Base-by-base conservation (phyloP, 1,140 invertebrate genomes). In the Papilio dardanus region DNA sequence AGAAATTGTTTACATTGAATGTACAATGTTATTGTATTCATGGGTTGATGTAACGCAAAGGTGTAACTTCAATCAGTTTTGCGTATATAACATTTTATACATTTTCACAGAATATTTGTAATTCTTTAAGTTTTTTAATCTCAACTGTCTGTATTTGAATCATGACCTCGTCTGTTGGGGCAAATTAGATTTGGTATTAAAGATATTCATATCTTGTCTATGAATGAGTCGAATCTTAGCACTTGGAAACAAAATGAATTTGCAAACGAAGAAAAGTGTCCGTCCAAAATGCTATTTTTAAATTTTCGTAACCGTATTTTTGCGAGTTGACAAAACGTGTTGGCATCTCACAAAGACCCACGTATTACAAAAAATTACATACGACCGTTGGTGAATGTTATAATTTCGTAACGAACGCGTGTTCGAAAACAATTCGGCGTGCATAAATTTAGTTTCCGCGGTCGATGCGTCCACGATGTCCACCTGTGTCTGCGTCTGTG, bases 301-400 rank as follows among this genome's bases (percentile, higher is more conserved):
- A 19, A 2, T 50, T 50, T 50, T 50, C 46, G 16, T 50, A 62
- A 62, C 24, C 21, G 24, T 30, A 62, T 62, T 62, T 62, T 62
- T 62, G 54, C 54, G 14, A 62, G 54, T 19, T 62, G 54, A 62
- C 54, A 62, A 62, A 24, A 62, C 54, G 30, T 30, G 21, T 62
- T 62, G 54, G 67, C 37, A 69, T 37, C 21, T 40, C n/a, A 35
- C 67, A 40, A 35, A 68, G 62, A 74, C 68, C 3, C 50, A 31
- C 31, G 75, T 73, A 77, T 81, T 81, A 79, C 78, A 83, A 83
- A 83, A 85, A 54, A 77, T 82, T 81, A 84, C 76, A 79, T 77
- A 76, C 77, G 31, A 65, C 78, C 71, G 66, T 50, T 75, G 74
- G 71, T 73, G 31, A 54, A 73, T 58, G 14, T 37, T 37, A 73